Percentiles rank a stretch among this genome's conserved stretches.
Evolutionary conservation across 2,888 invertebrate species (phyloP).

Genomic region (Microplitis manilae): DNA sequence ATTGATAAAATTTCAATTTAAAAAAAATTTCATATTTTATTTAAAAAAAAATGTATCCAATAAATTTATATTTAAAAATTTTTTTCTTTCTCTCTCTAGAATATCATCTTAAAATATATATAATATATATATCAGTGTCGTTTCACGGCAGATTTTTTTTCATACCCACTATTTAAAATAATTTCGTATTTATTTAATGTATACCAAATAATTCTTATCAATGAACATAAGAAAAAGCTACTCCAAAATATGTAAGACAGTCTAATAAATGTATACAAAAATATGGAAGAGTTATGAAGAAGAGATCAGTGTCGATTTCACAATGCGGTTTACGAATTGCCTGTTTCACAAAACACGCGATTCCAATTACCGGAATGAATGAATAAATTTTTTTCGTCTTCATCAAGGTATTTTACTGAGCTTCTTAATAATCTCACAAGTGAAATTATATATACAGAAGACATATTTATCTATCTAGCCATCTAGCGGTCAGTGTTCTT

Average conservation of each 20-base stretch:
- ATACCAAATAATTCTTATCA: too few species aligned
- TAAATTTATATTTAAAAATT: too few species aligned
- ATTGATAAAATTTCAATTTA: too few species aligned
- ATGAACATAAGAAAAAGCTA: too few species aligned
- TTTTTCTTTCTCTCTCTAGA: too few species aligned
- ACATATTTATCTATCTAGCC: neutral
- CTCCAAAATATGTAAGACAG: too few species aligned
- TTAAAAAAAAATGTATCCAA: too few species aligned
- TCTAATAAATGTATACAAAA: neutral
- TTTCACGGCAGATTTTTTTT: too few species aligned
- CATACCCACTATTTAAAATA: too few species aligned
- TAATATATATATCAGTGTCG: too few species aligned
- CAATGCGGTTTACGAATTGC: neutral
- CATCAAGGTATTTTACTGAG: neutral
- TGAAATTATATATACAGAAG: neutral
- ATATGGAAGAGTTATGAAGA: neutral
- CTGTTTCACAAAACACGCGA: neutral
- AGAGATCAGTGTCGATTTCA: neutral
- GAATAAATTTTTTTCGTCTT: neutral
- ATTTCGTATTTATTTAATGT: too few species aligned
- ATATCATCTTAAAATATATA: too few species aligned
- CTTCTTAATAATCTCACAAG: neutral
- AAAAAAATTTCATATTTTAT: neutral
- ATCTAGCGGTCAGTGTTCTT: neutral
- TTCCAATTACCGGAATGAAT: neutral